Percentiles rank a stretch among this genome's conserved stretches.
Evolutionary conservation across 2,888 invertebrate genomes (phyloP).

Genomic region (Thymelicus lineola): DNA sequence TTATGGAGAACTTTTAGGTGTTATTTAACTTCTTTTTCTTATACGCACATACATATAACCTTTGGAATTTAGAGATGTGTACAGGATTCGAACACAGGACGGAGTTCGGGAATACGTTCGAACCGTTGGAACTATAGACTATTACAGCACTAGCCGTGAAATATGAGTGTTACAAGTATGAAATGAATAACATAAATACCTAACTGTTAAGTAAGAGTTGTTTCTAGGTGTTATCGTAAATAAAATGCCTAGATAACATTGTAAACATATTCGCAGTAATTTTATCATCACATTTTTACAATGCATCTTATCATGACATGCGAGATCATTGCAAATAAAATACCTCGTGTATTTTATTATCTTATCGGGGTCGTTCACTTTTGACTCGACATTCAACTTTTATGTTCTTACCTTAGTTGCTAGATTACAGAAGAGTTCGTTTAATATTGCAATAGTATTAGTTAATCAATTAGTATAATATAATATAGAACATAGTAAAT

Average conservation of each 20-base stretch:
- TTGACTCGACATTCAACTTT: conserved; percentile 78
- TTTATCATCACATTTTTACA: conserved; percentile 31
- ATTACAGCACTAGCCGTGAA: neutral
- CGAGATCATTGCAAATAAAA: conserved; percentile 57
- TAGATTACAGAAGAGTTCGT: conserved; percentile 24
- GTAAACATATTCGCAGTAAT: conserved; percentile 19
- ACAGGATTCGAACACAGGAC: too few species aligned
- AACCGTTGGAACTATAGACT: neutral
- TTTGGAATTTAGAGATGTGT: too few species aligned
- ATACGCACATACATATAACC: too few species aligned
- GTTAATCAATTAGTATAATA: neutral
- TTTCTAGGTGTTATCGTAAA: neutral
- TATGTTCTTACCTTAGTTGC: conserved; percentile 45
- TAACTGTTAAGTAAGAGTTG: neutral
- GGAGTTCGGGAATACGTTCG: too few species aligned
- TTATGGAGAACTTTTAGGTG: too few species aligned
- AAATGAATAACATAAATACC: neutral
- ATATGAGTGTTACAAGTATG: too few species aligned
- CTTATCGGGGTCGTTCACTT: conserved; percentile 77
- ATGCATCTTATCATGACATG: conserved; percentile 36
- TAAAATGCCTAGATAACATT: conserved; percentile 15
- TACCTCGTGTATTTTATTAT: conserved; percentile 55
- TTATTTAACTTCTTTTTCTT: too few species aligned
- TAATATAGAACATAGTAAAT: neutral
- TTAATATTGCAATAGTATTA: neutral